phyloP scores from a whole-genome alignment of 2,113 vertebrate genomes.

The Anoplopoma fimbria region DNA sequence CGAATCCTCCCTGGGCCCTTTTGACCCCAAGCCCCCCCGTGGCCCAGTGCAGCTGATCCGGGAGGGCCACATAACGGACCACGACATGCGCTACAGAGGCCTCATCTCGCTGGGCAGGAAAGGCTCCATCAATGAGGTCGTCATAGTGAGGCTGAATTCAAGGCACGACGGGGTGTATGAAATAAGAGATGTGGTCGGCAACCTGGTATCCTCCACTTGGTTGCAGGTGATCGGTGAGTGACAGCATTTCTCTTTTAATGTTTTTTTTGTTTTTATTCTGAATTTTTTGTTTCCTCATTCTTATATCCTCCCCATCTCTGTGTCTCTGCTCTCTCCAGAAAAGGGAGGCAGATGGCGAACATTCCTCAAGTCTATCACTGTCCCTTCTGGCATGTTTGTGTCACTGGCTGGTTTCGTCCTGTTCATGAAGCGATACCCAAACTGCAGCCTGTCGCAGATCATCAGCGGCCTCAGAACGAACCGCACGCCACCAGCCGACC shows the following conservation, averaged over 20 bases:
- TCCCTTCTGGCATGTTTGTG: conserved; percentile 78
- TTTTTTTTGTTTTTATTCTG: not conserved
- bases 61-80: conserved; percentile 69
- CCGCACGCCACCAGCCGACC: conserved; percentile 52
- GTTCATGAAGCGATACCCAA: conserved; percentile 76
- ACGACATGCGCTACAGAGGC: conserved; percentile 68
- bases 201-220: conserved; percentile 79
- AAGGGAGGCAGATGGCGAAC: conserved; percentile 69
- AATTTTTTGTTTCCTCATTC: not conserved
- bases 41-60: conserved; percentile 72
- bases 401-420: conserved; percentile 77
- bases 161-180: conserved; percentile 80
- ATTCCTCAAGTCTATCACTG: conserved; percentile 73
- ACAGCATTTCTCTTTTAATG: not conserved
- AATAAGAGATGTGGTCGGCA: conserved; percentile 73
- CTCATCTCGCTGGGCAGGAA: conserved; percentile 74
- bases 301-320: not conserved
- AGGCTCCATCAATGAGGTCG: conserved; percentile 60
- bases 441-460: conserved; percentile 72
- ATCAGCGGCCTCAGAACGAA: conserved; percentile 57
- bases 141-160: conserved; percentile 69
- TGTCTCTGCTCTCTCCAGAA: conserved; percentile 50
- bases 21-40: conserved; percentile 63
- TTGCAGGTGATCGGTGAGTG: conserved; percentile 78
- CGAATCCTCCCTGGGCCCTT: conserved; percentile 63